Evolutionary conservation across 2,113 vertebrate species (phyloP), one percentile per base, ranked within the genome.

Genomic region (Siphamia tubifer): DNA sequence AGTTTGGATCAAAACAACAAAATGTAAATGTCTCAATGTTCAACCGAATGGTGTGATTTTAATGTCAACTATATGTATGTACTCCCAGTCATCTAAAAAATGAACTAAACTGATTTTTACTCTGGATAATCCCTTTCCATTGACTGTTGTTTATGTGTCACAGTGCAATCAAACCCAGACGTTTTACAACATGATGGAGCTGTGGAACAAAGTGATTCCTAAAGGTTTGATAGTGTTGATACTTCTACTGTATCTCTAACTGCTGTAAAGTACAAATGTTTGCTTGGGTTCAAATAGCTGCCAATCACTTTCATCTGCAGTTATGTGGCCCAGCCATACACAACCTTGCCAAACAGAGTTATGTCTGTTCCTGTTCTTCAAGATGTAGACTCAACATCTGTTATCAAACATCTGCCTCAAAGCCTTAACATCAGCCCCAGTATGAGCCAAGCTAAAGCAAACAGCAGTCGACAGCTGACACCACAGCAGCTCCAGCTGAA

Each of bases 271-370:
- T 39, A 21, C n/a, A n/a, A n/a, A n/a, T n/a, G n/a, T n/a, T n/a
- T n/a, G n/a, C n/a, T n/a, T n/a, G n/a, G n/a, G n/a, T 55, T 68
- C 40, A 68, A 58, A 44, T 74, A 79, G 57, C 47, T 79, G 71
- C 57, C 68, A 24, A 12, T 43, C 47, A 36, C 44, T 32, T 25
- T 61, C 32, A 23, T 31, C 30, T 57, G 17, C 17, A 54, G n/a
- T 43, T 71, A 34, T 16, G 31, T 44, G 43, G 66, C 34, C 10
- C 2, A 21, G 17, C 31, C 39, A 21, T 36, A 54, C 15, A 7
- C 35, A 21, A 63, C n/a, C 36, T 16, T 27, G 19, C 61, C 43
- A 6, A 13, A 32, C 51, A 53, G 27, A 45, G 10, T 12, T 12
- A 1, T 28, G 23, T 10, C 28, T 39, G 51, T 30, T 44, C 13